phyloP scores from a whole-genome alignment of 1,140 invertebrate species.

The Periplaneta americana region DNA sequence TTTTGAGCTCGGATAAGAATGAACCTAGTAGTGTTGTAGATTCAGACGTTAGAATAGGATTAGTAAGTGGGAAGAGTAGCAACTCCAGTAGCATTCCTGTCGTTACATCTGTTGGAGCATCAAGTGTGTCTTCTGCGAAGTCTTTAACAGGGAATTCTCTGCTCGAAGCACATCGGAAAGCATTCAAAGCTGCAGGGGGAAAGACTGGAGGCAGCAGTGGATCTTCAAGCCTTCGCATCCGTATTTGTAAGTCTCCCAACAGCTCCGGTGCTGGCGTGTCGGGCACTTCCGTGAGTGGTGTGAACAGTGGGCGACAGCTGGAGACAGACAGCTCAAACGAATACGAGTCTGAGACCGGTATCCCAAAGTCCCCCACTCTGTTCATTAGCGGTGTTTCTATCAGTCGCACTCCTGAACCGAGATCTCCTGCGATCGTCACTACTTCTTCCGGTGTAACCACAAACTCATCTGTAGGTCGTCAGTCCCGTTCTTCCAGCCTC shows the following conservation, averaged over 20 bases:
- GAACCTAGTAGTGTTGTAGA: not conserved
- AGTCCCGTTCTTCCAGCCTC: conserved; percentile 42
- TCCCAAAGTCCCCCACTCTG: conserved; percentile 51
- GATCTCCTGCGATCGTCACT: conserved; percentile 36
- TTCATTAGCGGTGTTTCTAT: conserved; percentile 56
- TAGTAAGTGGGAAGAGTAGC: not conserved
- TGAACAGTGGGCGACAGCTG: conserved; percentile 20
- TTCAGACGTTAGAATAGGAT: not conserved
- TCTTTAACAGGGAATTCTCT: conserved; percentile 7
- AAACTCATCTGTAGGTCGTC: conserved; percentile 29
- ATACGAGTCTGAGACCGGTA: conserved; percentile 50
- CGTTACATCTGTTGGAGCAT: no score
- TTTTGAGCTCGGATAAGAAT: not conserved
- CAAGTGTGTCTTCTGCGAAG: not conserved
- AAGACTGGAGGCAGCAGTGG: not conserved
- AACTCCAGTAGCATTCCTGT: not conserved
- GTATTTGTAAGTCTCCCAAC: conserved; percentile 21
- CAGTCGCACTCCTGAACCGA: conserved; percentile 47
- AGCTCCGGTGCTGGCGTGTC: not conserved
- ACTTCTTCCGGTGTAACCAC: conserved; percentile 16
- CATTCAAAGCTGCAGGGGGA: conserved; percentile 20
- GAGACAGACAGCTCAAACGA: conserved; percentile 49
- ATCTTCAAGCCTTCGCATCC: conserved; percentile 12
- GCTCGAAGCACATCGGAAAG: conserved; percentile 18
- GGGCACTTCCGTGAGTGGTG: not conserved